Base-by-base conservation (phyloP, 2,888 invertebrate genomes). In the Archips xylosteana region DNA sequence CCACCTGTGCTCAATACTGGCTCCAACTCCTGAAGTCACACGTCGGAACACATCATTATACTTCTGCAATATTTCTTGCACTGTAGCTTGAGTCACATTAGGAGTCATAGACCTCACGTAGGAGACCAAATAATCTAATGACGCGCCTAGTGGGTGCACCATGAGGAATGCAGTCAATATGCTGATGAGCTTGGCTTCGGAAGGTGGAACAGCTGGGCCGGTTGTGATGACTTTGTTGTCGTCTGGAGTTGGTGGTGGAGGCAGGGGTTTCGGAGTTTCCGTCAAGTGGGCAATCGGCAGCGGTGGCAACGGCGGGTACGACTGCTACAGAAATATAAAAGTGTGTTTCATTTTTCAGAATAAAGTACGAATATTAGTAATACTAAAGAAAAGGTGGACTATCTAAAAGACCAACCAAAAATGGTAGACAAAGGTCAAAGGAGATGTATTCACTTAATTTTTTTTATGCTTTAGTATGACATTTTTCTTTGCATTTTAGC, bases 171-270 rank as follows among this genome's bases (percentile, higher is more conserved):
- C 87, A 6, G 92, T 90, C 36, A 92, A 74, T n/a, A 92, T 82
- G 74, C 91, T 89, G 80, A 92, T 89, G 62, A 92, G 87, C 75
- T 90, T 91, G 4, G 90, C 92, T 71, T 92, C 92, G 8, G 87
- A 83, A 3, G 84, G 81, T 6, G 84, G 79, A 0, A 85, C 80
- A 4, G 78, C 34, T 13, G 83, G 77, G 3, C 81, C 80, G 2
- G 80, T 75, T 1, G 74, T 74, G 23, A 77, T 64, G 15, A 77
- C 70, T 66, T 79, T 79, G 47, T 75, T 73, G 49, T 80, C 79
- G 34, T 84, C 84, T 4, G 85, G 81, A 39, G 83, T 81, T 0
- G 83, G 83, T 0, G 84, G 85, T 0, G 82, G 83, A 0, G 81
- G 80, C 36, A 81, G 81, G 3, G 76, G 76, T 13, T 75, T 76